phyloP scores from a whole-genome alignment of 2,797 vertebrate species.

The Liasis olivaceus region DNA sequence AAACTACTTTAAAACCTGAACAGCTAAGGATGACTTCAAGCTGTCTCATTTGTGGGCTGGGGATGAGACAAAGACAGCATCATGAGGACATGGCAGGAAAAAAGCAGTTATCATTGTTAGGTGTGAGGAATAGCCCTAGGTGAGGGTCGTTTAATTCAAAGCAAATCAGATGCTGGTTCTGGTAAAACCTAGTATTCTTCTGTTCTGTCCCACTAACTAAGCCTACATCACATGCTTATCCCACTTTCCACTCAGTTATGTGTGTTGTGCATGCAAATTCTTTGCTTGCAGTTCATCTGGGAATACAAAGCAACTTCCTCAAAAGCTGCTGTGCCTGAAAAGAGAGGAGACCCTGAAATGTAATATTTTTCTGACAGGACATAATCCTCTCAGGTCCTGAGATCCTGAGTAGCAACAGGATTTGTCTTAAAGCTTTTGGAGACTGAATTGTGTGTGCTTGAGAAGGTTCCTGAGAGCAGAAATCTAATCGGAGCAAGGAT shows the following conservation, averaged over 20 bases:
- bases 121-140: neutral
- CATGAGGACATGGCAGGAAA: neutral
- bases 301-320: neutral
- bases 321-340: neutral
- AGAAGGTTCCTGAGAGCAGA: neutral
- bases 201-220: neutral
- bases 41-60: neutral
- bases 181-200: neutral
- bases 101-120: neutral
- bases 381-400: neutral
- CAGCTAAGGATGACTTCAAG: neutral
- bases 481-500: neutral
- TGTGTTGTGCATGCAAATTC: neutral
- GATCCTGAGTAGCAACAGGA: neutral
- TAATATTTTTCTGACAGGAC: neutral
- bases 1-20: neutral
- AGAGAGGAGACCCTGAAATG: neutral
- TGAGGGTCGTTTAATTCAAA: neutral
- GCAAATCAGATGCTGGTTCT: neutral
- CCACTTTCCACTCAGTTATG: neutral
- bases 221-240: neutral
- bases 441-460: neutral
- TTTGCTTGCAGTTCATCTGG: neutral
- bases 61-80: neutral
- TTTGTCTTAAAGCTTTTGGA: neutral